phyloP scores from a whole-genome alignment of 2,797 vertebrate species.

The Myoxocephalus aenaeus region DNA sequence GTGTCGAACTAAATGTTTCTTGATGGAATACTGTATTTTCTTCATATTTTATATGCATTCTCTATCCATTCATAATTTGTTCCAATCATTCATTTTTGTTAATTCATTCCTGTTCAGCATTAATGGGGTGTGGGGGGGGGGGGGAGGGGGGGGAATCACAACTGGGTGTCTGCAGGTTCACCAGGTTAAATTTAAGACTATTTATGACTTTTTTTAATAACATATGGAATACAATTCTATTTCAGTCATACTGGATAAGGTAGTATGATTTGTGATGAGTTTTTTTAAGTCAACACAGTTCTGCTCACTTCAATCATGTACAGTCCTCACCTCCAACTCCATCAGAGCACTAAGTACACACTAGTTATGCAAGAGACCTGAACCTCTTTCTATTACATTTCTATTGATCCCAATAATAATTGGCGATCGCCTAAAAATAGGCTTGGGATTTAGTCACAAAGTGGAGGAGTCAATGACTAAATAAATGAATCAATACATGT shows the following conservation, averaged over 20 bases:
- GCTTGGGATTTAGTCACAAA: too few species aligned
- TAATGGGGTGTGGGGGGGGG: too few species aligned
- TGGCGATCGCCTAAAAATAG: neutral
- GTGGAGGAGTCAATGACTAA: neutral
- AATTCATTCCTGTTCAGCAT: neutral
- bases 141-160: neutral
- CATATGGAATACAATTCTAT: neutral
- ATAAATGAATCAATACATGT: neutral
- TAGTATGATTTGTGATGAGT: neutral
- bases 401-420: neutral
- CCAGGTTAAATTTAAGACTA: neutral
- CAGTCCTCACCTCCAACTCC: neutral
- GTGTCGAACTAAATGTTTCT: neutral
- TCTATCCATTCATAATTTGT: neutral
- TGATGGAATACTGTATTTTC: neutral
- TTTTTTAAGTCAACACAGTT: conserved; percentile 24
- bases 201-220: neutral
- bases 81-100: neutral
- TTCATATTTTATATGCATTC: too few species aligned
- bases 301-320: conserved; percentile 9
- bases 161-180: neutral
- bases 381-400: too few species aligned
- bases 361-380: neutral
- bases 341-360: neutral
- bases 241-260: neutral